Base-by-base conservation (phyloP, 2,888 invertebrate species). In the Colostygia pectinataria region DNA sequence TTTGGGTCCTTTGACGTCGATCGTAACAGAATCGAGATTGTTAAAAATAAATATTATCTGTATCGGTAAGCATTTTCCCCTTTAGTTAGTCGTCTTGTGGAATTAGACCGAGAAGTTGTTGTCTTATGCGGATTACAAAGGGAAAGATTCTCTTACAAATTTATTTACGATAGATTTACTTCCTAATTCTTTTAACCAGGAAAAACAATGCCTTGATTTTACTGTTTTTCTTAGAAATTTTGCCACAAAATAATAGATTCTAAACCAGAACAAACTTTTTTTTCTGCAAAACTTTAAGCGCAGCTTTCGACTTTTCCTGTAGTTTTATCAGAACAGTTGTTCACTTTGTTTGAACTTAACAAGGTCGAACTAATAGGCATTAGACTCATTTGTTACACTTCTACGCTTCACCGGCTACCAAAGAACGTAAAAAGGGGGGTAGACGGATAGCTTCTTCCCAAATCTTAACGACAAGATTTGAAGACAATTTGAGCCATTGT, bases 281-380 rank as follows among this genome's bases (percentile, higher is more conserved):
- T n/a, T n/a, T n/a, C n/a, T n/a, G n/a, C n/a, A n/a, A n/a, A n/a
- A n/a, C n/a, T 38, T 29, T 36, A 34, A 47, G 52, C 51, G 54
- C 44, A 49, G 55, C 49, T 69, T 74, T 71, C 68, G 74, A 73
- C 71, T 74, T 79, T 72, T 71, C 67, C 67, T 74, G 68, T 71
- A 73, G 69, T 76, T 77, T 77, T 71, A 66, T 72, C 70, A 66
- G 71, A 69, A 62, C 74, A 73, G 71, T 70, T 68, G 76, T 72
- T 75, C 80, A 76, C 80, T 83, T 80, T 79, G 79, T 80, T 77
- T 76, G 80, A 79, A 80, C 80, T 82, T 83, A 83, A 82, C 83
- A 83, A 81, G 77, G 81, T 82, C 82, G 82, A 82, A 82, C 82
- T 83, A 83, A 83, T 82, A 81, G 81, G 83, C 80, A 80, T 80